A percentile compares a stretch with the other conserved stretches of the same genome.
These are phyloP conservation scores for Gonocerus acuteangulatus DNA, from an alignment of 2,888 invertebrate genomes.

Conservation along the genomic window DNA sequence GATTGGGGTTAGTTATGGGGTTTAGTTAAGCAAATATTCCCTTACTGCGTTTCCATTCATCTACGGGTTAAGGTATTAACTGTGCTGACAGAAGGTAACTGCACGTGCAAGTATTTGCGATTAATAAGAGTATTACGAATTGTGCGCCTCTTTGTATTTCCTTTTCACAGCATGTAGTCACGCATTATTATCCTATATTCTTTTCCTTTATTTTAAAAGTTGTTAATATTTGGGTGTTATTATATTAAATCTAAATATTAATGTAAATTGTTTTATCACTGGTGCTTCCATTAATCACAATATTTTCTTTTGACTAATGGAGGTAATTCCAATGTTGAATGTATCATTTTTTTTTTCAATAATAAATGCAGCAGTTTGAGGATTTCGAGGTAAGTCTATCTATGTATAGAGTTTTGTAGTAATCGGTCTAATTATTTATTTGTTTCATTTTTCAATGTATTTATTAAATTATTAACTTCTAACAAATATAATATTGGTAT, in stretches of 20 bases:
- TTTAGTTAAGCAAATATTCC: not conserved
- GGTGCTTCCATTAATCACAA: no score
- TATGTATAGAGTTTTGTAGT: slow-evolving; percentile 4
- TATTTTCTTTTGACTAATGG: no score
- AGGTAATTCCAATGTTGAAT: no score
- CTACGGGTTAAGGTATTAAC: slow-evolving; percentile 26
- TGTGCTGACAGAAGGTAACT: slow-evolving; percentile 31
- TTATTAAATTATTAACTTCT: no score
- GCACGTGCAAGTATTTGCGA: slow-evolving; percentile 32
- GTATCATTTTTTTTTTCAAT: slow-evolving; percentile 6
- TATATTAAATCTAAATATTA: slow-evolving; percentile 47
- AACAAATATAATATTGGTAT: not conserved
- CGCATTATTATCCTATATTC: slow-evolving; percentile 51
- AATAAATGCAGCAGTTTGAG: slow-evolving; percentile 20
- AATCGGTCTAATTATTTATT: slow-evolving; percentile 4
- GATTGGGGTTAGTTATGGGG: not conserved
- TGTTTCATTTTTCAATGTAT: not conserved
- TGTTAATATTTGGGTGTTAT: slow-evolving; percentile 49
- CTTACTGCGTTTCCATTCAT: not conserved
- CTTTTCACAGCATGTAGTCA: slow-evolving; percentile 34
- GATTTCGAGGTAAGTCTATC: slow-evolving; percentile 19
- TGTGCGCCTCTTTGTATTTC: slow-evolving; percentile 28
- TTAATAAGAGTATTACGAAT: slow-evolving; percentile 24
- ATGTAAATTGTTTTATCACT: slow-evolving; percentile 28
- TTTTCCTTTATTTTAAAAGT: slow-evolving; percentile 67